These are phyloP conservation scores for Micrastur ruficollis DNA, from an alignment of 2,797 vertebrate genomes.

Conservation along the genomic window DNA sequence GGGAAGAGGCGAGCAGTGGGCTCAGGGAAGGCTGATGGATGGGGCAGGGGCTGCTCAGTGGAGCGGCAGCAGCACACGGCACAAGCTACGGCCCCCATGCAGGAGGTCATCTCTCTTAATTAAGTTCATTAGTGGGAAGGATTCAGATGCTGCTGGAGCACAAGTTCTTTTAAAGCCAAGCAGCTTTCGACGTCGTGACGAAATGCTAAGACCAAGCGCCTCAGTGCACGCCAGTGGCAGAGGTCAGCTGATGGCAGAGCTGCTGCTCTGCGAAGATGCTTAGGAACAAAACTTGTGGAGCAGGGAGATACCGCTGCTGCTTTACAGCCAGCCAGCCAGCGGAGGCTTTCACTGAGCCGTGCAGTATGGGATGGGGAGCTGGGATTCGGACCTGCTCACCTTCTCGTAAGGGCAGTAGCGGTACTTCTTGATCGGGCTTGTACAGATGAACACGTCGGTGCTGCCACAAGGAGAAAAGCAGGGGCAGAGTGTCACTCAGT, in stretches of 20 bases:
- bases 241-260: accelerated
- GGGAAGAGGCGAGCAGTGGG: neutral
- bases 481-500: neutral
- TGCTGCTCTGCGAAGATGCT: neutral
- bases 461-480: constrained; percentile 64
- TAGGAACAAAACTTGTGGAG: neutral
- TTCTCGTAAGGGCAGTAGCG: constrained; percentile 90
- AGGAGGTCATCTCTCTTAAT: neutral
- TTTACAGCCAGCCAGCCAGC: neutral
- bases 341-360: neutral
- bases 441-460: constrained; percentile 96
- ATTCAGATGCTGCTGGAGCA: neutral
- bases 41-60: neutral
- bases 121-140: neutral
- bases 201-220: neutral
- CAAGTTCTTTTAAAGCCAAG: neutral
- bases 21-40: neutral
- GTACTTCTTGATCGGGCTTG: constrained; percentile 91
- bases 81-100: neutral
- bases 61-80: neutral
- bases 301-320: neutral
- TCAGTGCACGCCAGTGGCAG: neutral
- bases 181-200: neutral
- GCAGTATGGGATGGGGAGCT: accelerated
- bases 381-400: constrained; percentile 70